Evolutionary conservation across 2,113 vertebrate genomes (phyloP).

Genomic region (Rhea americana): DNA sequence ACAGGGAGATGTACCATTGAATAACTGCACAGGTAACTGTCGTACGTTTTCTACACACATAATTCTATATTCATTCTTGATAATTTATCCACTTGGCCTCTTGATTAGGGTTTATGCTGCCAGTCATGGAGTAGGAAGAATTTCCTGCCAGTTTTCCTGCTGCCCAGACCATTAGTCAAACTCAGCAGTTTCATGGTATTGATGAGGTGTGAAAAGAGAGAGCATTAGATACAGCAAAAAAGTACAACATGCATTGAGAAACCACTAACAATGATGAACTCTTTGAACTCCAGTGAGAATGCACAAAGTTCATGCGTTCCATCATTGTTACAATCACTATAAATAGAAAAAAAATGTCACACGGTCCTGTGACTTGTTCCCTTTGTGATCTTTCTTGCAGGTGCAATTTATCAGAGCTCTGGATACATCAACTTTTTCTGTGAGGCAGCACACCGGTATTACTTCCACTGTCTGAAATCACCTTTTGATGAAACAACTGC

Average conservation of each 20-base stretch:
- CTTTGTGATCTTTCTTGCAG: slow-evolving; percentile 9
- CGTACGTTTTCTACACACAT: neutral
- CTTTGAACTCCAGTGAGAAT: neutral
- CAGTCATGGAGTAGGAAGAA: neutral
- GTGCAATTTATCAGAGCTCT: slow-evolving; percentile 21
- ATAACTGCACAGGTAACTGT: neutral
- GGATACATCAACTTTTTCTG: neutral
- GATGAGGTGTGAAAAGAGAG: neutral
- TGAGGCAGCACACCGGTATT: neutral
- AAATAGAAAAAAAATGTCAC: neutral
- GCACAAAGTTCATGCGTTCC: neutral
- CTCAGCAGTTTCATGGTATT: neutral
- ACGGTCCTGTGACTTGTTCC: neutral
- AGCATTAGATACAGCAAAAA: neutral
- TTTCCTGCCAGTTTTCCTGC: neutral
- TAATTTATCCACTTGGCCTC: neutral
- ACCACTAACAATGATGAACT: neutral
- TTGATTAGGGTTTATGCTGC: neutral
- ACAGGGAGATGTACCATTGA: neutral
- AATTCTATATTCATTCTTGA: neutral
- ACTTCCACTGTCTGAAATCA: neutral
- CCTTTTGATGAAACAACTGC: neutral
- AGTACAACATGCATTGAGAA: neutral
- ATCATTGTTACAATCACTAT: neutral
- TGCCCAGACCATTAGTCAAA: neutral